phyloP scores from a whole-genome alignment of 2,797 vertebrate genomes.

The Halcyon badia region DNA sequence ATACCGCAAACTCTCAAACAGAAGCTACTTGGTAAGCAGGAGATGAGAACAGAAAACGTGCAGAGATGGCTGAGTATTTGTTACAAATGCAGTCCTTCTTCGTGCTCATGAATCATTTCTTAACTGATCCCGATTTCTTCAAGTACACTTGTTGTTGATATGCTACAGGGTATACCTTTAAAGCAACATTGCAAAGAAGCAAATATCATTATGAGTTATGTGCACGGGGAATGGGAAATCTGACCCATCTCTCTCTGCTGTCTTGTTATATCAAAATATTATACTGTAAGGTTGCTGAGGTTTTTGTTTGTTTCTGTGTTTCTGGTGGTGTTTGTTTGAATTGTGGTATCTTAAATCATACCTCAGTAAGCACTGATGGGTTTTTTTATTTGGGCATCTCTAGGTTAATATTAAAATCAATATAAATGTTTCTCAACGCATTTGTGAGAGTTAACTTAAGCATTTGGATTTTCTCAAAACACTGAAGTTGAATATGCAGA shows the following conservation, averaged over 20 bases:
- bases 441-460: neutral
- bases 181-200: neutral
- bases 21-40: conserved; percentile 23
- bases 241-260: neutral
- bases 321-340: neutral
- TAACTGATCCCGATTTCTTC: conserved; percentile 18
- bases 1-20: neutral
- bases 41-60: neutral
- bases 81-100: neutral
- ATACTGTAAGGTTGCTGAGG: neutral
- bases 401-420: conserved; percentile 14
- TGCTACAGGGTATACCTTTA: neutral
- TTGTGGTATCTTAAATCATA: neutral
- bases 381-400: neutral
- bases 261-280: neutral
- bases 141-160: conserved; percentile 11
- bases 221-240: conserved; percentile 1
- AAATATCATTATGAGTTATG: conserved; percentile 12
- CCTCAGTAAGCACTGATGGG: neutral
- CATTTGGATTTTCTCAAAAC: neutral
- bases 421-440: neutral
- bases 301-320: neutral
- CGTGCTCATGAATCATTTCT: conserved; percentile 19
- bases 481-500: neutral
- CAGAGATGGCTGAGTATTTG: neutral